Conservation (phyloP, 2,797 vertebrate genomes). For the Lutjanus campechanus region DNA sequence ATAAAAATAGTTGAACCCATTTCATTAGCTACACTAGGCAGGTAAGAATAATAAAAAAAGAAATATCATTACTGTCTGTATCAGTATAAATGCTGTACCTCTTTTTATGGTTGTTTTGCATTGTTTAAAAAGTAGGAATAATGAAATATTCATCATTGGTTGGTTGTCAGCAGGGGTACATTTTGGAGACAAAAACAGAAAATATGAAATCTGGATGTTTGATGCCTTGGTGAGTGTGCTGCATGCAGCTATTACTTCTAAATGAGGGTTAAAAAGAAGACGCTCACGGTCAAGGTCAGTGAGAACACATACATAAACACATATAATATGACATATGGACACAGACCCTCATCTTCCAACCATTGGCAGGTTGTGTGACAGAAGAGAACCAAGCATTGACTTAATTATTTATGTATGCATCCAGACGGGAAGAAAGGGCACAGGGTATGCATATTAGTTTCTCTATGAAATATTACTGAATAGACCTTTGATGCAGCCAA, state of each 20-base stretch:
- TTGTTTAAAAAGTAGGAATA: neutral
- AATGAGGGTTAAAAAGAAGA: slow-evolving; percentile 14
- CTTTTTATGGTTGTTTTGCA: no score
- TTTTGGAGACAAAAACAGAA: slow-evolving; percentile 1
- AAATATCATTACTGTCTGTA: neutral
- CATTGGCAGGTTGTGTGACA: slow-evolving; percentile 47
- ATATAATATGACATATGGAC: slow-evolving; percentile 21
- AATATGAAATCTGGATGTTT: neutral
- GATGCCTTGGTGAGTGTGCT: neutral
- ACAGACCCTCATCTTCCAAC: slow-evolving; percentile 21
- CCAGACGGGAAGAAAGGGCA: slow-evolving; percentile 71
- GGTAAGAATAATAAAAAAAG: neutral
- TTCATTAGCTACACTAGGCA: neutral
- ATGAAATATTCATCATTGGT: neutral
- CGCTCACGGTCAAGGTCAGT: slow-evolving; percentile 32
- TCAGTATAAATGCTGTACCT: neutral
- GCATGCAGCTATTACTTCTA: neutral
- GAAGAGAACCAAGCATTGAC: slow-evolving; percentile 41
- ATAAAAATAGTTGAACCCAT: neutral
- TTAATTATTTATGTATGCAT: slow-evolving; percentile 80
- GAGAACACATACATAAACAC: slow-evolving; percentile 27
- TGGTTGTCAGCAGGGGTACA: neutral
- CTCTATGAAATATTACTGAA: slow-evolving; percentile 79
- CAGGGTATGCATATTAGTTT: slow-evolving; percentile 74
- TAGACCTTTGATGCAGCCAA: slow-evolving; percentile 77